Percentiles rank a stretch among this genome's conserved stretches.
Conservation (phyloP, 1,140 invertebrate species). For the Drosophila prosaltans region DNA sequence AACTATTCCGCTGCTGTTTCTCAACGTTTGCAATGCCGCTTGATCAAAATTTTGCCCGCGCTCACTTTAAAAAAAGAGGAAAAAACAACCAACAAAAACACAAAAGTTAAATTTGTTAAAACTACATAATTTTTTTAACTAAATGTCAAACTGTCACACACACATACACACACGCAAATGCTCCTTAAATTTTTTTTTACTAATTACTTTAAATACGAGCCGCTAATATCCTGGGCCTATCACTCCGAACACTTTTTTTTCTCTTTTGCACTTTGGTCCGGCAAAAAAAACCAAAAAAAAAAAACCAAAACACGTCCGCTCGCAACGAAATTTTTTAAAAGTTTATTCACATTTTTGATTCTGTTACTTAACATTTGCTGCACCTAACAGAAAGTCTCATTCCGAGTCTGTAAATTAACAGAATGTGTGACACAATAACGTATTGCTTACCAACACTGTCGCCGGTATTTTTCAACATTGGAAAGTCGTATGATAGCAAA, state of each 20-base stretch:
- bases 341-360: too few relatives aligned
- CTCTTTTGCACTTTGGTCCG: conserved; percentile 17
- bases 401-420: too few relatives aligned
- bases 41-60: conserved; percentile 8
- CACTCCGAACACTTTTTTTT: conserved; percentile 14
- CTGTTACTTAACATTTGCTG: too few relatives aligned
- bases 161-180: conserved; percentile 4
- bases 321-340: conserved; percentile 11
- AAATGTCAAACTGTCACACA: neutral
- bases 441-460: too few relatives aligned
- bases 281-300: conserved; percentile 13
- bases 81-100: conserved; percentile 15
- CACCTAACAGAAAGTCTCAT: too few relatives aligned
- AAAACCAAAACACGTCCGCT: conserved; percentile 20
- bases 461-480: too few relatives aligned
- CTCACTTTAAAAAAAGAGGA: conserved; percentile 10
- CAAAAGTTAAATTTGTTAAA: neutral
- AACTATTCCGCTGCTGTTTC: neutral
- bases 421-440: too few relatives aligned
- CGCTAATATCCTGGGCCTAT: conserved; percentile 14
- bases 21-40: neutral
- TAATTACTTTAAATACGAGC: conserved; percentile 14
- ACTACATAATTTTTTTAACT: neutral
- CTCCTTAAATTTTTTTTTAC: neutral
- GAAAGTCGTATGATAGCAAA: too few relatives aligned